These are phyloP conservation scores for Hydractinia symbiolongicarpus DNA, from an alignment of 30 jellyfish, hydroid and myxozoan species.

Conservation along the genomic window DNA sequence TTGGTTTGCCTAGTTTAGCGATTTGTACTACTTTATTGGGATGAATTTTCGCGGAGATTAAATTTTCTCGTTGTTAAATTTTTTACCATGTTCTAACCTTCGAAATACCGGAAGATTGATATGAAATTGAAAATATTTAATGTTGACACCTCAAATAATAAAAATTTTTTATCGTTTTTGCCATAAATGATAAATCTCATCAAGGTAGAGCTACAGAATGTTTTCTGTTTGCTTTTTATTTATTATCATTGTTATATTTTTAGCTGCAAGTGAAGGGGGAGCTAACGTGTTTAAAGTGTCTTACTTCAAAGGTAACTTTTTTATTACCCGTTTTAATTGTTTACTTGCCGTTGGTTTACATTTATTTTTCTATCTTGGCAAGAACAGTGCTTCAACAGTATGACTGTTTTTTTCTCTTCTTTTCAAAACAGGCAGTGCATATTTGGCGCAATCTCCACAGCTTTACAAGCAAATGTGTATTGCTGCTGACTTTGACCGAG, in stretches of 20 bases:
- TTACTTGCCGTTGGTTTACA: neutral
- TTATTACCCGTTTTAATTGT: neutral
- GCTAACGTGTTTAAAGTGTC: slow-evolving; percentile 97
- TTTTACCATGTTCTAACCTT: too few species aligned
- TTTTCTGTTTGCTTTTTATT: neutral
- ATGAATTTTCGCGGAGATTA: too few species aligned
- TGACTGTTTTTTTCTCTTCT: neutral
- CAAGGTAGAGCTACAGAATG: neutral
- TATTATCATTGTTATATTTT: neutral
- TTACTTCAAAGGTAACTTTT: slow-evolving; percentile 78
- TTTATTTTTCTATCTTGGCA: too few species aligned
- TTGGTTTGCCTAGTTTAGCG: too few species aligned
- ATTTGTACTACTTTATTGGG: too few species aligned
- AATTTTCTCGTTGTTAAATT: too few species aligned
- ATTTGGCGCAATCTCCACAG: slow-evolving; percentile 99
- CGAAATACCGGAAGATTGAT: too few species aligned
- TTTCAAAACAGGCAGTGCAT: slow-evolving; percentile 70
- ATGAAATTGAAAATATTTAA: too few species aligned
- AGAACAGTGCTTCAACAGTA: neutral
- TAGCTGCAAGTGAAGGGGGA: slow-evolving; percentile 99
- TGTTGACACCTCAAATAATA: too few species aligned
- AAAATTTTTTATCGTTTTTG: too few species aligned
- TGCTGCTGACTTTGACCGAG: slow-evolving; percentile 96
- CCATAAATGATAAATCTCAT: too few species aligned
- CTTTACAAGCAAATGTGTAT: slow-evolving; percentile 98